These are phyloP conservation scores for Zaprionus gabonicus DNA, from an alignment of 1,140 invertebrate genomes.

Conservation along the genomic window DNA sequence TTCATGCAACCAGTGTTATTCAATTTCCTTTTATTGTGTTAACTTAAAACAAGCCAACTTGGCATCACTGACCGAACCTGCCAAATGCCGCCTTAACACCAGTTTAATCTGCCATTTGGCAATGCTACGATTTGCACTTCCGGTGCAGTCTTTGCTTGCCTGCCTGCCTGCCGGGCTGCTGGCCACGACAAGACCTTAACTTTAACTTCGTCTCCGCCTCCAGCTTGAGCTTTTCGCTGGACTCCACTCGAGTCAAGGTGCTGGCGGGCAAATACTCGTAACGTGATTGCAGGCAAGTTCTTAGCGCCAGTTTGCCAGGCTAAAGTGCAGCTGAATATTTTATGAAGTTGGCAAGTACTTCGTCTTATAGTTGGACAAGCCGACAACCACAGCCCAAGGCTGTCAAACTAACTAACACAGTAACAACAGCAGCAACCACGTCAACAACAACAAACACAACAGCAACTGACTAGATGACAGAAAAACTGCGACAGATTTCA, in stretches of 20 bases:
- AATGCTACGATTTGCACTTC: conserved; percentile 67
- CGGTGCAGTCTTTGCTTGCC: background rate
- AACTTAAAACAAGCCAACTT: background rate
- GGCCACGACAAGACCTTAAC: background rate
- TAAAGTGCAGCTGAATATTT: conserved; percentile 80
- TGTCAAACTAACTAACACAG: conserved; percentile 38
- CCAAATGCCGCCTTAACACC: conserved; percentile 67
- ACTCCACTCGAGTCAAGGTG: conserved; percentile 46
- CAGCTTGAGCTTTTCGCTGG: background rate
- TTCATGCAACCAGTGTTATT: no score
- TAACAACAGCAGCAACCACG: background rate
- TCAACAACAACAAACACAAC: background rate
- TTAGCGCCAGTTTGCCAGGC: conserved; percentile 72
- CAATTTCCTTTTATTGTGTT: background rate
- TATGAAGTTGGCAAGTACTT: conserved; percentile 77
- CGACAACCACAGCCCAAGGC: conserved; percentile 33
- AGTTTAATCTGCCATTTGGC: conserved; percentile 80
- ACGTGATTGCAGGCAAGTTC: conserved; percentile 78
- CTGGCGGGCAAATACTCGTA: conserved; percentile 60
- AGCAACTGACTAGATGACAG: conserved; percentile 1
- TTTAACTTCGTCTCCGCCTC: background rate
- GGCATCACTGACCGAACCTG: conserved; percentile 34
- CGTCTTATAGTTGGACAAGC: conserved; percentile 60
- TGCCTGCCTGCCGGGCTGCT: background rate
- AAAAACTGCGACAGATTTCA: conserved; percentile 48